Evolutionary conservation across 92 coral and sea anemone genomes (phyloP), one percentile per base, ranked within the genome.

Genomic region (Micromussa lordhowensis): DNA sequence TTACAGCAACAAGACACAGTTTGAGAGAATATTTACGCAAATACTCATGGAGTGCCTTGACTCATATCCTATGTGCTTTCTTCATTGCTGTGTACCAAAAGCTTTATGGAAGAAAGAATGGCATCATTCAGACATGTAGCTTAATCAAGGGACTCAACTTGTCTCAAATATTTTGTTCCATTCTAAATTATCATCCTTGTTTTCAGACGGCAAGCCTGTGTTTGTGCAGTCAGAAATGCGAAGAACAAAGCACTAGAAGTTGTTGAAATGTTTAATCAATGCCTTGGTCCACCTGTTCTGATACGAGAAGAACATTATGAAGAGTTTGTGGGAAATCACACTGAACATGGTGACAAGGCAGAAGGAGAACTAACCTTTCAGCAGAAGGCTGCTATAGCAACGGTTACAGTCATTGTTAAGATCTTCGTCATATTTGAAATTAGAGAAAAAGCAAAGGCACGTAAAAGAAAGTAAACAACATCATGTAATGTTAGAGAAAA

Each of bases 161-260:
- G 61, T 55, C 61, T 55, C 61, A 55, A 55, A 55, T 55, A 55
- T 16, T 15, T 63, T n/a, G 8, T 78, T 54, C 10, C 51, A 8
- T 24, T 78, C 34, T 22, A n/a, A n/a, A n/a, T n/a, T n/a, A n/a
- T n/a, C n/a, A n/a, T 68, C 63, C 31, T 74, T 84, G 3, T 55
- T 73, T 83, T 72, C 85, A 97, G 99, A 77, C 89, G 98, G 64
- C 98, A 97, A 91, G 98, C 99, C 24, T 97, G 99, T 92, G 95
- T 97, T 5, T 87, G 89, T 81, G 99, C 99, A 24, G 98, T 97
- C 55, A 94, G 85, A 81, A 97, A 97, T 96, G 99, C 98, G 21
- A 96, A 90, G 90, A 96, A 88, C 84, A 97, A 97, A 85, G 98
- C 99, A 32, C 81, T 93, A 69, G 99, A 97, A 76, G 96, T 97